Evolutionary conservation across 1,140 invertebrate species (phyloP), one percentile per base, ranked within the genome.

Genomic region (Atopsyche davidsoni): DNA sequence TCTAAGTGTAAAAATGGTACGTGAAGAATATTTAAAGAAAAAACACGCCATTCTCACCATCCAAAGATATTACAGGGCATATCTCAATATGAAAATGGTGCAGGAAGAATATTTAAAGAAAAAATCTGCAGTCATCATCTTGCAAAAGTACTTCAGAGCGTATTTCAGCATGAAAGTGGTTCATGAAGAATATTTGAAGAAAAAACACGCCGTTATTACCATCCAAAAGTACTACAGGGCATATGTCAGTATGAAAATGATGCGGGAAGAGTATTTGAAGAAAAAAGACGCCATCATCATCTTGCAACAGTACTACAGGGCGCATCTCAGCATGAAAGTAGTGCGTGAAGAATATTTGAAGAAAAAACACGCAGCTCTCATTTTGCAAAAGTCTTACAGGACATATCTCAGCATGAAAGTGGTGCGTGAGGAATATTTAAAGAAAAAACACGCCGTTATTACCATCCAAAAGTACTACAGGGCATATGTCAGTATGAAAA

Each of bases 61-160:
- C 16, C 73, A 78, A 55, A 48, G 13, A 3, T 63, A 59, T 59
- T 78, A 63, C 60, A 62, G 60, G 54, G 56, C 57, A 9, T 46
- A 47, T 13, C 22, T 61, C 2, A 2, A 40, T 6, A 55, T 58
- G 40, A 64, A 57, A 38, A 34, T 17, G 13, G 53, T 17, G 4
- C n/a, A 39, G 22, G 11, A 42, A 23, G 9, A 25, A 13, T 42
- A 42, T 14, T 11, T 9, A 21, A 1, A n/a, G 4, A 38, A 63
- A 4, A 49, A 40, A n/a, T 14, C 17, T 19, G 22, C 46, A 9
- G 38, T 16, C 11, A 40, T 13, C 10, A 42, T 14, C 11, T 41
- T 49, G 14, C 46, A 49, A 17, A 40, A 14, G 1, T 14, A 13
- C 13, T 41, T n/a, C 24, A 19, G 46, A 9, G 18, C 23, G 2